These are phyloP conservation scores for Aporophyla lueneburgensis DNA, from an alignment of 2,888 invertebrate genomes.

Conservation along the genomic window DNA sequence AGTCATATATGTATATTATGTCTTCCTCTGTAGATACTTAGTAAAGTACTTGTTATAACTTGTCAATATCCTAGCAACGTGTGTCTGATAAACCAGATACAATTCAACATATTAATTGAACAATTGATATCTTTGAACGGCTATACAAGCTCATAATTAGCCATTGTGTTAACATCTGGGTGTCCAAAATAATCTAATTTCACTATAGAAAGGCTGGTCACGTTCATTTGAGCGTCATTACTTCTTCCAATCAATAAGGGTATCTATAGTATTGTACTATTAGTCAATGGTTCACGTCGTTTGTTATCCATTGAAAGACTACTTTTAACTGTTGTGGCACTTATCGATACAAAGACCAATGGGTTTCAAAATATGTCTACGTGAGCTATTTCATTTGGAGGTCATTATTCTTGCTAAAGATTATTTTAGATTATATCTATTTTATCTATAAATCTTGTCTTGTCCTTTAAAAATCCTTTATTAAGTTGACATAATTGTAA, in stretches of 20 bases:
- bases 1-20: background rate
- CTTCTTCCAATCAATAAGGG: constrained; percentile 17
- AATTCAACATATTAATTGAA: constrained; percentile 23
- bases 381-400: background rate
- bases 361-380: background rate
- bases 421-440: background rate
- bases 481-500: too few relatives aligned
- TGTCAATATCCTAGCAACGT: background rate
- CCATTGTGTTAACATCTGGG: constrained; percentile 46
- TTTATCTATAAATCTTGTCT: too few relatives aligned
- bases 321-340: background rate
- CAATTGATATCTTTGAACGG: constrained; percentile 25
- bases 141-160: constrained; percentile 39
- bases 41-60: background rate
- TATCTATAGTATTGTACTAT: background rate
- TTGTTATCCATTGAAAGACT: background rate
- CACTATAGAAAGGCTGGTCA: constrained; percentile 42
- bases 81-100: background rate
- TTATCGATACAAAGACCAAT: background rate
- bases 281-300: background rate
- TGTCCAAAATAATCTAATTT: constrained; percentile 42
- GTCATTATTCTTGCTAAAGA: background rate
- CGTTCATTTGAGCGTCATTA: constrained; percentile 48
- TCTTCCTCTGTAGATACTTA: background rate
- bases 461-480: too few relatives aligned